Conservation (phyloP, 1,140 invertebrate genomes). For the Drosophila athabasca region DNA sequence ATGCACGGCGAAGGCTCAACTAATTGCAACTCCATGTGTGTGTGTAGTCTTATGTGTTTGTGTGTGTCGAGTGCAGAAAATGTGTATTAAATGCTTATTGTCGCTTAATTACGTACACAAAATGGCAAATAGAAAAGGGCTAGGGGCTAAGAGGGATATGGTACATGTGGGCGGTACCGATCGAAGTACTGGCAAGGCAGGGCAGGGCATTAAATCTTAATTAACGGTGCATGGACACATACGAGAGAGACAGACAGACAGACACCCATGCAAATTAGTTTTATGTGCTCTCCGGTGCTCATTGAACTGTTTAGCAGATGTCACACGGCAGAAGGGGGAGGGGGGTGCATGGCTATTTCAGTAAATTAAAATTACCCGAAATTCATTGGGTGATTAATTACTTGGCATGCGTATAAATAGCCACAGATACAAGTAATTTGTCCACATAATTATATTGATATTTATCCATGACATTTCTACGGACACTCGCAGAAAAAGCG, state of each 20-base stretch:
- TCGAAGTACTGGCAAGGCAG: conserved; percentile 40
- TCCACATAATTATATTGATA: conserved; percentile 31
- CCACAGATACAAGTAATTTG: conserved; percentile 54
- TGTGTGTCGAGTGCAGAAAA: conserved; percentile 40
- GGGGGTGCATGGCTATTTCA: conserved; percentile 9
- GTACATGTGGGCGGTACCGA: background rate
- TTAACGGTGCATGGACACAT: conserved; percentile 60
- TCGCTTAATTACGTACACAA: conserved; percentile 74
- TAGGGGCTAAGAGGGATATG: conserved; percentile 4
- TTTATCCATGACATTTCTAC: conserved; percentile 7
- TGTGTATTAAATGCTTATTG: conserved; percentile 82
- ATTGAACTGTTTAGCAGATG: conserved; percentile 43
- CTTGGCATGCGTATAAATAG: conserved; percentile 24
- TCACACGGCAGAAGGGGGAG: background rate
- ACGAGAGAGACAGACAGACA: conserved; percentile 9
- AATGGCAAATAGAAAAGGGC: conserved; percentile 46
- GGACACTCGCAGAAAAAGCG: conserved; percentile 11
- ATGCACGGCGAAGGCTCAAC: conserved; percentile 29
- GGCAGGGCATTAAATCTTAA: conserved; percentile 72
- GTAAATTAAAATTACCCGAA: conserved; percentile 77
- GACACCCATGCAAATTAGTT: conserved; percentile 49
- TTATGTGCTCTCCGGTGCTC: conserved; percentile 26
- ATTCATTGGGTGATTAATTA: conserved; percentile 79
- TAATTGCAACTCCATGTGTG: conserved; percentile 52
- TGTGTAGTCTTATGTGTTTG: background rate